Percentiles rank a stretch among this genome's conserved stretches.
Conservation (phyloP, 2,888 invertebrate species). For the Brenthis hecate region DNA sequence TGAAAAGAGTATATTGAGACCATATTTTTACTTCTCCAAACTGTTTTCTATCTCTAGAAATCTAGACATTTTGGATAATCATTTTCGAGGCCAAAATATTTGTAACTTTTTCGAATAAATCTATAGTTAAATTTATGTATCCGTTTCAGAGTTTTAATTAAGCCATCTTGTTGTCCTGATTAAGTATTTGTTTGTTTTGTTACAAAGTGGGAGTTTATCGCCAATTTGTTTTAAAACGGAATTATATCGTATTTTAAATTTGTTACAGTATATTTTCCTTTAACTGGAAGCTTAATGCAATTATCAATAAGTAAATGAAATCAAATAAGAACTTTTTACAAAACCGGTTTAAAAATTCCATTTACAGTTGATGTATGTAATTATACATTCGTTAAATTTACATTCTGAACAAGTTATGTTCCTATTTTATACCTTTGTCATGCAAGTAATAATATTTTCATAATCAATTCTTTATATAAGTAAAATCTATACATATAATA, state of each 20-base stretch:
- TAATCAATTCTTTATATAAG: too few relatives aligned
- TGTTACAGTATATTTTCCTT: conserved; percentile 9
- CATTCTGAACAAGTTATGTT: neutral
- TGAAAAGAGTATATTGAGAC: too few relatives aligned
- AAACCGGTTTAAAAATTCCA: conserved; percentile 23
- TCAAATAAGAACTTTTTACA: conserved; percentile 33
- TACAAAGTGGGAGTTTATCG: conserved; percentile 45
- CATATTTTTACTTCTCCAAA: too few relatives aligned
- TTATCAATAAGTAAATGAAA: conserved; percentile 38
- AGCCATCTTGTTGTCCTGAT: conserved; percentile 63
- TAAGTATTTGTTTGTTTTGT: conserved; percentile 58
- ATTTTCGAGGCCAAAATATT: too few relatives aligned
- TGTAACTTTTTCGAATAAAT: too few relatives aligned
- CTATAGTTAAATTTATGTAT: conserved; percentile 34
- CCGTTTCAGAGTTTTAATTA: conserved; percentile 63
- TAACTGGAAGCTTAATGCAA: conserved; percentile 13
- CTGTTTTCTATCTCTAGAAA: too few relatives aligned
- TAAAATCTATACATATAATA: too few relatives aligned
- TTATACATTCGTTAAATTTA: conserved; percentile 5
- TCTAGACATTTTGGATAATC: too few relatives aligned
- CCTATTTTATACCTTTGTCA: too few relatives aligned
- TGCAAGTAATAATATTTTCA: too few relatives aligned
- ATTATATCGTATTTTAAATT: neutral
- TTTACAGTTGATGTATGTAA: conserved; percentile 5
- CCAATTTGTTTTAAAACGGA: conserved; percentile 7